phyloP scores from a whole-genome alignment of 2,888 invertebrate genomes.

The Netelia inedita region DNA sequence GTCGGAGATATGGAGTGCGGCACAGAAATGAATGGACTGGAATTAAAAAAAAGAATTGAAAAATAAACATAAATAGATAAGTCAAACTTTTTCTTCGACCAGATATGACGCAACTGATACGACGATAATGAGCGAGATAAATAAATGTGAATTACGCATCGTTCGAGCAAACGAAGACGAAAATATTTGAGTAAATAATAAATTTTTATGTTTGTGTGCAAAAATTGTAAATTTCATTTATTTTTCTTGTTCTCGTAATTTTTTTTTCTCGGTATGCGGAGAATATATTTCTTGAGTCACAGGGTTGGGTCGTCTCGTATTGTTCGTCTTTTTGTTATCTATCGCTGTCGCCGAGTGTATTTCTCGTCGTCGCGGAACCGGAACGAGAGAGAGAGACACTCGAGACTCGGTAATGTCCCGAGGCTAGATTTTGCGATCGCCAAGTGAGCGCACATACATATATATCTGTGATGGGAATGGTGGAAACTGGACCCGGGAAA shows the following conservation, averaged over 20 bases:
- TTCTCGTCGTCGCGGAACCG: constrained; percentile 35
- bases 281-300: too few relatives aligned
- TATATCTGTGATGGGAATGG: not conserved
- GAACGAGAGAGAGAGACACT: constrained; percentile 11
- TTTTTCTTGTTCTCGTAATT: too few relatives aligned
- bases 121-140: too few relatives aligned
- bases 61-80: not conserved
- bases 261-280: too few relatives aligned
- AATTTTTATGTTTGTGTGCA: too few relatives aligned
- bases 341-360: not conserved
- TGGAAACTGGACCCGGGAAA: constrained; percentile 14
- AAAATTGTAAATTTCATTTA: too few relatives aligned
- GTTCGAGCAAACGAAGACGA: too few relatives aligned
- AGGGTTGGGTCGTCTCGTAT: not conserved
- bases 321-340: constrained; percentile 1
- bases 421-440: constrained; percentile 18
- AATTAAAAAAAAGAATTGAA: not conserved
- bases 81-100: too few relatives aligned
- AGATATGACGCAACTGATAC: too few relatives aligned
- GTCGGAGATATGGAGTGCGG: not conserved
- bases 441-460: not conserved
- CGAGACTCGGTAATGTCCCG: not conserved
- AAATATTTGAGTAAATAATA: too few relatives aligned
- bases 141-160: too few relatives aligned
- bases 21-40: not conserved